A percentile compares a stretch with the other conserved stretches of the same genome.
These are phyloP conservation scores for Leptestheria dahalacensis DNA, from an alignment of 1,140 invertebrate genomes.

Conservation along the genomic window DNA sequence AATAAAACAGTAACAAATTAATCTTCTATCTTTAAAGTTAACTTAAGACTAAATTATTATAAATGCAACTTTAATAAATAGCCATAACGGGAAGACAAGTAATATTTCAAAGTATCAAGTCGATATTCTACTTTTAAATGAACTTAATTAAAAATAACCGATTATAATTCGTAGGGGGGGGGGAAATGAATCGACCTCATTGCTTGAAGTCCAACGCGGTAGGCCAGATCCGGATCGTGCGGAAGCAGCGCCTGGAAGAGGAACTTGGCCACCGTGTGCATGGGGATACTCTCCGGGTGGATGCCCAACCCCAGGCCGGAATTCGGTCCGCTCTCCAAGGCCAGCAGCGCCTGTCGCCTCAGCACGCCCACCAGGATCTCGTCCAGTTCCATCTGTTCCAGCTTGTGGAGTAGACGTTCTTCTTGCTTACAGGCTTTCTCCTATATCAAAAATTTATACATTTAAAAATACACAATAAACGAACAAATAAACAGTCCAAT, in stretches of 20 bases:
- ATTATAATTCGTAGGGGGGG: background rate
- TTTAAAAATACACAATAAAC: background rate
- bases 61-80: too few species aligned
- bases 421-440: slow-evolving; percentile 58
- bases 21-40: too few species aligned
- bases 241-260: slow-evolving; percentile 53
- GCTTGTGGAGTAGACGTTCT: slow-evolving; percentile 52
- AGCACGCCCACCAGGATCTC: slow-evolving; percentile 44
- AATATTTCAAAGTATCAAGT: too few species aligned
- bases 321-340: slow-evolving; percentile 53
- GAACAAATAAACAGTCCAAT: too few species aligned
- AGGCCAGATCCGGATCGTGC: slow-evolving; percentile 58
- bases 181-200: slow-evolving; percentile 34
- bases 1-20: too few species aligned
- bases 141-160: too few species aligned
- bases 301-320: slow-evolving; percentile 57
- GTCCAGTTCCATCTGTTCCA: slow-evolving; percentile 61
- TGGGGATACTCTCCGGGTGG: slow-evolving; percentile 58
- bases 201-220: slow-evolving; percentile 41
- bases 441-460: slow-evolving; percentile 21
- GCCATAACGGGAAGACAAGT: too few species aligned
- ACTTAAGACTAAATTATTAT: too few species aligned
- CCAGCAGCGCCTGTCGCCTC: slow-evolving; percentile 39
- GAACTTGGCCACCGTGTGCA: slow-evolving; percentile 67
- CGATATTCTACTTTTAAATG: too few species aligned